Conservation (phyloP, 2,113 vertebrate genomes). For the Saguinus imperator region DNA sequence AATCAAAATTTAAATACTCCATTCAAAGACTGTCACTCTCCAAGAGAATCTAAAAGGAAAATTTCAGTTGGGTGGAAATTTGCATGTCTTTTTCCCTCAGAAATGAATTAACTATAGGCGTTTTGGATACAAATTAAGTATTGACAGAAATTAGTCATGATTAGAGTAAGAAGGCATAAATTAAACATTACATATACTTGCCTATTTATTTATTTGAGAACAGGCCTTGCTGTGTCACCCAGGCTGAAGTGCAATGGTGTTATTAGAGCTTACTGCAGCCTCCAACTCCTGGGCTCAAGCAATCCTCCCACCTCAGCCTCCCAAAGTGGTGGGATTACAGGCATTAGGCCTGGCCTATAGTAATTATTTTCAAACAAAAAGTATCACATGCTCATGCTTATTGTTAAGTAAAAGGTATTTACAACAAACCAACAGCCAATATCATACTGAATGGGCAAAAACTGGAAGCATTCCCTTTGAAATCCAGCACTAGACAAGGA, state of each 20-base stretch:
- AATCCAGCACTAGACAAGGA: too few species aligned
- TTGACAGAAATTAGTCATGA: not conserved
- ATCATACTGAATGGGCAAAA: too few species aligned
- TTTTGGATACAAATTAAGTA: slow-evolving; percentile 17
- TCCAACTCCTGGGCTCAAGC: too few species aligned
- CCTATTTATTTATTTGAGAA: too few species aligned
- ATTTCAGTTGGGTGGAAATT: slow-evolving; percentile 59
- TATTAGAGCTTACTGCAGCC: too few species aligned
- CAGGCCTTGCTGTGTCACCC: too few species aligned
- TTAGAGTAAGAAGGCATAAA: not conserved
- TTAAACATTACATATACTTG: not conserved
- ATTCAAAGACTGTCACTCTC: slow-evolving; percentile 61
- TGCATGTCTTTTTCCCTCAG: slow-evolving; percentile 51
- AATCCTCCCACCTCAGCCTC: too few species aligned
- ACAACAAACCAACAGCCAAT: too few species aligned
- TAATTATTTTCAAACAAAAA: not conserved
- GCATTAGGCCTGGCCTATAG: too few species aligned
- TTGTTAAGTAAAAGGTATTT: not conserved
- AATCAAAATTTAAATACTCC: slow-evolving; percentile 78
- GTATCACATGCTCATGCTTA: not conserved
- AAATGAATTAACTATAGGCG: slow-evolving; percentile 29
- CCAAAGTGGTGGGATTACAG: too few species aligned
- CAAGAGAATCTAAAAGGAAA: slow-evolving; percentile 69
- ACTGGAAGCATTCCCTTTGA: too few species aligned
- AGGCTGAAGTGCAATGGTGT: too few species aligned